Evolutionary conservation across 2,888 invertebrate genomes (phyloP).

Genomic region (Drosophila conformis): DNA sequence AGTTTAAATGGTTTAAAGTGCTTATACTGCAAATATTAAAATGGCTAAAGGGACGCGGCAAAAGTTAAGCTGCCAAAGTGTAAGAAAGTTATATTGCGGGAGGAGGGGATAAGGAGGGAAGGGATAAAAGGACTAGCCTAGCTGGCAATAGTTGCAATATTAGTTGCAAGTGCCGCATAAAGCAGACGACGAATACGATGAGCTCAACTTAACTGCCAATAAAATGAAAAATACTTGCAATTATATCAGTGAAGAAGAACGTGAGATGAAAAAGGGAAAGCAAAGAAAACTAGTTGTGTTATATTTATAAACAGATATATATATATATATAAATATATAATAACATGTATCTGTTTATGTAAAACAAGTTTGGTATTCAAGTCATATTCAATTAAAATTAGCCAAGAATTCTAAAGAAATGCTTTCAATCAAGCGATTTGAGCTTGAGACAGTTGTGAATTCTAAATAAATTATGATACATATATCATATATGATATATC

Average conservation of each 20-base stretch:
- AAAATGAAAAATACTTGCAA: conserved; percentile 45
- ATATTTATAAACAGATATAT: neutral
- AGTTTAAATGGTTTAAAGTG: conserved; percentile 78
- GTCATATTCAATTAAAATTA: neutral
- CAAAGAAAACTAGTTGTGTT: conserved; percentile 1
- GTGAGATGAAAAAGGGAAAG: neutral
- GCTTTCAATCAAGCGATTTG: neutral
- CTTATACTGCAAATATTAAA: conserved; percentile 77
- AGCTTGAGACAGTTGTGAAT: neutral
- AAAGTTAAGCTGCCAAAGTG: conserved; percentile 69
- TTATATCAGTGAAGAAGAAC: conserved; percentile 1
- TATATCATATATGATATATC: no score
- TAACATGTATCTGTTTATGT: no score
- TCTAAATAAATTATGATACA: neutral
- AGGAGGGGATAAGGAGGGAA: neutral
- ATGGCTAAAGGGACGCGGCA: conserved; percentile 52
- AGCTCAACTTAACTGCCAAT: conserved; percentile 47
- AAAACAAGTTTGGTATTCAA: no score
- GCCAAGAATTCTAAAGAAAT: neutral
- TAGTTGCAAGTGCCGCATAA: conserved; percentile 58
- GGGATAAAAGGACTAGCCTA: neutral
- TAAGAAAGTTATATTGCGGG: conserved; percentile 52
- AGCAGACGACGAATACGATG: conserved; percentile 7
- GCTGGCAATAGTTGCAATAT: conserved; percentile 58
- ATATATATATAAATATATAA: neutral